phyloP scores from a whole-genome alignment of 2,113 vertebrate genomes.

The Seriola quinqueradiata region DNA sequence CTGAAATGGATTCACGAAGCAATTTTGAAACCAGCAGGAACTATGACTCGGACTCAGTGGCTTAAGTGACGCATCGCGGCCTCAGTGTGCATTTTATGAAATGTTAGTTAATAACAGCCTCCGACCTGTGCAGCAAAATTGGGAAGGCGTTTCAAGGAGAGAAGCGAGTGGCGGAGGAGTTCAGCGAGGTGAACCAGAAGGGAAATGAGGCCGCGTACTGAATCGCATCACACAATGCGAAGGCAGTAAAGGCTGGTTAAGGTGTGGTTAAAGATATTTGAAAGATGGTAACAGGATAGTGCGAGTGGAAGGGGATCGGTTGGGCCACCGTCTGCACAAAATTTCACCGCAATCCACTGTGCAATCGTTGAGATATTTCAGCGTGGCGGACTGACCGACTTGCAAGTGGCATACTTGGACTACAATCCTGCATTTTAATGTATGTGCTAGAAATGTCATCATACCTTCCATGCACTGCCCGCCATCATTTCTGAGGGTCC shows the following conservation, averaged over 20 bases:
- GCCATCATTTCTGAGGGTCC: background rate
- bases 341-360: no score
- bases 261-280: background rate
- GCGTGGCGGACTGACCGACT: no score
- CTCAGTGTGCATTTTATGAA: background rate
- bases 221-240: background rate
- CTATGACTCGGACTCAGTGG: no score
- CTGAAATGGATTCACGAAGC: no score
- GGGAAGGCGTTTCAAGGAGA: background rate
- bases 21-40: no score
- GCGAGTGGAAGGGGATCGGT: no score
- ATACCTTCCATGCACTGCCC: constrained; percentile 6
- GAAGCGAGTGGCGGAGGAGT: background rate
- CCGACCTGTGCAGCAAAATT: background rate
- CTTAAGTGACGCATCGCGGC: background rate
- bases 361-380: no score
- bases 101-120: background rate
- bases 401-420: background rate
- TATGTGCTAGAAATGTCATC: background rate
- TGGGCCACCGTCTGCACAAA: no score
- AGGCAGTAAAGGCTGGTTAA: background rate
- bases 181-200: no score
- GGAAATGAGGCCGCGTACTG: background rate
- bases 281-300: background rate
- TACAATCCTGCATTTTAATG: background rate